Evolutionary conservation across 2,888 invertebrate species (phyloP), one percentile per base, ranked within the genome.

Genomic region (Thymelicus lineola): DNA sequence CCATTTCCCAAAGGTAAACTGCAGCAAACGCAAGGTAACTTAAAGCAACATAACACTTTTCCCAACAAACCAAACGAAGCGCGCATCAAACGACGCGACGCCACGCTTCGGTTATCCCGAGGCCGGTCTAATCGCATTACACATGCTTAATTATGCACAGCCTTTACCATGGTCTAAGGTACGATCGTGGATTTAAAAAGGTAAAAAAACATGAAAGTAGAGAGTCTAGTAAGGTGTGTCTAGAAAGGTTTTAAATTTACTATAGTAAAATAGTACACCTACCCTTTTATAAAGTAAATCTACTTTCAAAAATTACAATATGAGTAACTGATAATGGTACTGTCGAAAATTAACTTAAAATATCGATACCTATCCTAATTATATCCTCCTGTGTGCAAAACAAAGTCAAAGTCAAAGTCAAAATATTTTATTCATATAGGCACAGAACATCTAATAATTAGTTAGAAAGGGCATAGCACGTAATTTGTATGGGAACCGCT

Each of bases 141-240:
- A 86, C 86, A 87, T 86, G 88, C 83, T 87, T 89, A 89, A 89
- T 89, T 89, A 89, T 89, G 87, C 86, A 88, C 89, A 81, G 28
- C 60, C 60, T 50, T 67, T 45, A 36, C 50, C 50, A 53, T 20
- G 67, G 60, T 67, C 60, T 60, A 53, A 60, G 66, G 50, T 66
- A 61, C 60, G 60, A 17, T 17, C n/a, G 60, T 28, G 48, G 14
- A 0, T 50, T 28, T n/a, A 28, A 38, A 65, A 53, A 55, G 20
- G 15, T 14, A 6, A 42, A 57, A 53, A 53, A 53, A 53, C 53
- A 53, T 53, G 20, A 53, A 53, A 53, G 53, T 3, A 53, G 12
- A 0, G 42, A 17, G 17, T 48, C 7, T 50, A 50, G 7, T 50
- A 50, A 9, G 15, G 50, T 9, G 42, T n/a, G n/a, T n/a, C n/a